Evolutionary conservation across 53 echinoderm and acorn worm species (phyloP).

Genomic region (Arbacia lixula): DNA sequence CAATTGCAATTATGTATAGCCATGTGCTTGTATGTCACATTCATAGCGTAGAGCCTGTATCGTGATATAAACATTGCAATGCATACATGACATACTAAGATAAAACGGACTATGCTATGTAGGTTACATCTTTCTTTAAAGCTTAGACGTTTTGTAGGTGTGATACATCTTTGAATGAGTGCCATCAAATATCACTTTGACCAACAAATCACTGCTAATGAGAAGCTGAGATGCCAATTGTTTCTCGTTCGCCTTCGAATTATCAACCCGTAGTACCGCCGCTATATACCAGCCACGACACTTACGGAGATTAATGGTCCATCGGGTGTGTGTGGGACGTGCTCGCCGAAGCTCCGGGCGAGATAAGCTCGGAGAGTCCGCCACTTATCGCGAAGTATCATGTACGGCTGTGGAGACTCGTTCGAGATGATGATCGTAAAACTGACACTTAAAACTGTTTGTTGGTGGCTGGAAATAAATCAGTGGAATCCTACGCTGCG

Average conservation of each 20-base stretch:
- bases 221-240: constrained; percentile 8
- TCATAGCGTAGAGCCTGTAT: too few relatives aligned
- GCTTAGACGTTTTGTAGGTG: background rate
- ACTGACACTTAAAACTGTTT: too few relatives aligned
- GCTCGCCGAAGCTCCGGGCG: constrained; percentile 12
- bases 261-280: background rate
- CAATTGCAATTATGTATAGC: too few relatives aligned
- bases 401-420: too few relatives aligned
- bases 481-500: too few relatives aligned
- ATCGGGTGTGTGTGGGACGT: constrained; percentile 11
- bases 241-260: background rate
- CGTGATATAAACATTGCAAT: too few relatives aligned
- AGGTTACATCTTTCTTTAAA: too few relatives aligned
- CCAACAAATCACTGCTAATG: constrained; percentile 46
- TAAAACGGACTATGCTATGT: too few relatives aligned
- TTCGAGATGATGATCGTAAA: background rate
- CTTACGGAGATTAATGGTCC: constrained; percentile 6
- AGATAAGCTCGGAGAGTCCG: constrained; percentile 5
- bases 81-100: too few relatives aligned
- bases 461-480: too few relatives aligned
- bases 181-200: constrained; percentile 21
- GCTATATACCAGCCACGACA: background rate
- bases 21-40: too few relatives aligned
- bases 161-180: constrained; percentile 14
- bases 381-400: constrained; percentile 5